Evolutionary conservation across 2,888 invertebrate species (phyloP).

Genomic region (Petrolisthes manimaculis): DNA sequence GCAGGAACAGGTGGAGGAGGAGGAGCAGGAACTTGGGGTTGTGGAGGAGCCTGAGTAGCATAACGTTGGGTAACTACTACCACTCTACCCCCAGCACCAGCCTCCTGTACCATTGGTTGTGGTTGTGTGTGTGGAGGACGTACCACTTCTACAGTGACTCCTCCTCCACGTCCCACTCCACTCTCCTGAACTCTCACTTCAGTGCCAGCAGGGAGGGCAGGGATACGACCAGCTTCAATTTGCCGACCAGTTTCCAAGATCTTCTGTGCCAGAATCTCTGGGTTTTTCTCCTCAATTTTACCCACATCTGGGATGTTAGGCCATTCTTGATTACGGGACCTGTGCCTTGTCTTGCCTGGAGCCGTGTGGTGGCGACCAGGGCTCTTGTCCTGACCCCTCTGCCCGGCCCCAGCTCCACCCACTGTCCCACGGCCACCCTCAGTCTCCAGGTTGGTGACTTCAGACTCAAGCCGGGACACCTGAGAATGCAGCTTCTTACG

Average conservation of each 20-base stretch:
- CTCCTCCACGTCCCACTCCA: neutral
- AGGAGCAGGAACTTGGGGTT: neutral
- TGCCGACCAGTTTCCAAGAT: conserved; percentile 90
- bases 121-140: conserved; percentile 4
- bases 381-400: conserved; percentile 47
- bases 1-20: neutral
- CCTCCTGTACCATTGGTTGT: neutral
- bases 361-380: conserved; percentile 51
- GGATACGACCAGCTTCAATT: conserved; percentile 83
- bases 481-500: conserved; percentile 87
- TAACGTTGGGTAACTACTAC: conserved; percentile 36
- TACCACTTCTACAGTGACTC: conserved; percentile 4
- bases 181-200: conserved; percentile 62
- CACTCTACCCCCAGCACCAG: neutral
- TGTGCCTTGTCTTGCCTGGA: conserved; percentile 67
- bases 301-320: conserved; percentile 90
- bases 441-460: conserved; percentile 80
- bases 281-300: conserved; percentile 92
- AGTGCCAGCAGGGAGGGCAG: conserved; percentile 63
- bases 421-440: conserved; percentile 67
- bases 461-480: conserved; percentile 81
- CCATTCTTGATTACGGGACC: conserved; percentile 90
- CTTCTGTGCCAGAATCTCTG: conserved; percentile 89
- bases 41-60: neutral
- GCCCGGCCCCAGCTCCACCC: conserved; percentile 68